phyloP scores from a whole-genome alignment of 2,888 invertebrate species.

The Epistrophe eligans region DNA sequence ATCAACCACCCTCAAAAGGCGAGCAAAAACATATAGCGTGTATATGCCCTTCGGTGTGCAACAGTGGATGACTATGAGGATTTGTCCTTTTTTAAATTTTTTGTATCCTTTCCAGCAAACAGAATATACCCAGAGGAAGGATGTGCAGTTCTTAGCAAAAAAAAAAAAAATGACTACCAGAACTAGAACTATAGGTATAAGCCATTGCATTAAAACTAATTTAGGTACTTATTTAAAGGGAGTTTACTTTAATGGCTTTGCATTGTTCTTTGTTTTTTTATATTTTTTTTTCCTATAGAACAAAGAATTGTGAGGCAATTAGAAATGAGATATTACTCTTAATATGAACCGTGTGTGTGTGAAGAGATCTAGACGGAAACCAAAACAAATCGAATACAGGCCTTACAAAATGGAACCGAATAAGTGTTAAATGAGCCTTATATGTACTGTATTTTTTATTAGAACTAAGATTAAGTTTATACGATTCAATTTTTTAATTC shows the following conservation, averaged over 20 bases:
- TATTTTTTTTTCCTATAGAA: not conserved
- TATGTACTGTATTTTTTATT: too few relatives aligned
- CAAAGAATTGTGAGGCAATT: constrained; percentile 11
- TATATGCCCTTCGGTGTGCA: constrained; percentile 67
- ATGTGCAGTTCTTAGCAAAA: constrained; percentile 36
- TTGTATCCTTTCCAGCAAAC: constrained; percentile 6
- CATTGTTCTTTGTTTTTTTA: constrained; percentile 28
- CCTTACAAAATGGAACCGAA: too few relatives aligned
- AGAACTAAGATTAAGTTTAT: too few relatives aligned
- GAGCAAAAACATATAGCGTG: constrained; percentile 46
- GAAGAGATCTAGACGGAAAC: too few relatives aligned
- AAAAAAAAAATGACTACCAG: constrained; percentile 15
- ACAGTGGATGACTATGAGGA: constrained; percentile 68
- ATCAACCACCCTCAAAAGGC: constrained; percentile 15
- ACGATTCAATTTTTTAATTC: too few relatives aligned
- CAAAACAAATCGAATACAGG: too few relatives aligned
- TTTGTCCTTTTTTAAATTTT: constrained; percentile 36
- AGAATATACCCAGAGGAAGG: constrained; percentile 31
- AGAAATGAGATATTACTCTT: constrained; percentile 1
- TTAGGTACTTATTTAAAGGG: constrained; percentile 46
- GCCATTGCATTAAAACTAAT: constrained; percentile 53
- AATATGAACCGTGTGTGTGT: too few relatives aligned
- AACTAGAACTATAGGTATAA: constrained; percentile 35
- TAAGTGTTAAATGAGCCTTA: too few relatives aligned
- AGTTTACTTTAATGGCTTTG: constrained; percentile 38